phyloP scores from a whole-genome alignment of 2,113 vertebrate genomes.

The Rhabdornis inornatus region DNA sequence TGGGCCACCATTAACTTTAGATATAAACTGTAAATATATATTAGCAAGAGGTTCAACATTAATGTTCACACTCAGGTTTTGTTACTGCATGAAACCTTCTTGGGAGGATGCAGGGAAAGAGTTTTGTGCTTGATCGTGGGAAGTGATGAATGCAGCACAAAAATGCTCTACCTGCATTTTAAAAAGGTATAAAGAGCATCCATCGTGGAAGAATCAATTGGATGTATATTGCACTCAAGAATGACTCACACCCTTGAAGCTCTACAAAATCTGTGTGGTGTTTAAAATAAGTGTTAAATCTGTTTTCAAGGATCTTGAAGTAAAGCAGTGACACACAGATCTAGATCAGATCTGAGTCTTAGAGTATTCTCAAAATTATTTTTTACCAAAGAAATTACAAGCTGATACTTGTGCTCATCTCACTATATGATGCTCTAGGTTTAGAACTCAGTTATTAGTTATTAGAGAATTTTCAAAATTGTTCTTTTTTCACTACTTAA shows the following conservation, averaged over 20 bases:
- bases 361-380: background rate
- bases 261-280: background rate
- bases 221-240: background rate
- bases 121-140: background rate
- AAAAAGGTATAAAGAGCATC: background rate
- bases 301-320: background rate
- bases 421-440: background rate
- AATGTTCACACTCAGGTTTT: background rate
- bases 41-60: background rate
- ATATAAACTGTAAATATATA: background rate
- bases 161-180: background rate
- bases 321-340: background rate
- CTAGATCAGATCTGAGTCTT: background rate
- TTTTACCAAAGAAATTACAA: background rate
- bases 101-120: background rate
- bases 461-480: conserved; percentile 25
- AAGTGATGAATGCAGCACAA: background rate
- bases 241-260: background rate
- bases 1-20: background rate
- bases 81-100: background rate
- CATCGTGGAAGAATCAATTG: background rate
- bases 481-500: conserved; percentile 58
- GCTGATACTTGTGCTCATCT: background rate
- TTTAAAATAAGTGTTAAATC: background rate
- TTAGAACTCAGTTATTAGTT: background rate